Evolutionary conservation across 2,888 invertebrate species (phyloP), one percentile per base, ranked within the genome.

Genomic region (Perithous albicinctus): DNA sequence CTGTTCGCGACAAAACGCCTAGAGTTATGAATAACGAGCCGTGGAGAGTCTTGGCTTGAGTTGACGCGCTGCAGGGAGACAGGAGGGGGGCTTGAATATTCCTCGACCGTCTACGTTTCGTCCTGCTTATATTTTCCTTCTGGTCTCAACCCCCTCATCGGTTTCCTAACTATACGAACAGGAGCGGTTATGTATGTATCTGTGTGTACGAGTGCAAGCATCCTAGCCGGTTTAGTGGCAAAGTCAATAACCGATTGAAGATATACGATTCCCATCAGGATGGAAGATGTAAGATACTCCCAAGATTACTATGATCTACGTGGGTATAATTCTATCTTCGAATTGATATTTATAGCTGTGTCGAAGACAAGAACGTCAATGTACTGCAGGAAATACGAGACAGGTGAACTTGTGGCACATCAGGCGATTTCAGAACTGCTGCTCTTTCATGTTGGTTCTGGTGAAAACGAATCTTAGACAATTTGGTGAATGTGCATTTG

Each of bases 1-100:
- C 86, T 88, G 88, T 89, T 87, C 83, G 87, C 87, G 87, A 87
- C 88, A 85, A 84, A 84, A 84, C 80, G 83, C 80, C 85, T 83
- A 78, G 77, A 75, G 79, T 84, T 84, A 82, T 84, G 81, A 81
- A 78, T 82, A 78, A 78, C 81, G 81, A 84, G 76, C 78, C 81
- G 80, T 83, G 80, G 74, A 70, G 74, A 77, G 73, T 82, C 70
- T 78, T 79, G 82, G 82, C 82, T 75, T 75, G 69, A 59, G 73
- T 70, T 78, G 81, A 78, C 72, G 61, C 41, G 26, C 54, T 26
- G 77, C 66, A 46, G 51, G 12, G 59, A 35, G 29, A 41, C 64
- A n/a, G n/a, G n/a, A n/a, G 51, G 10, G 56, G 54, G 48, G 20
- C 12, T 63, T 48, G 35, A 32, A 48, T 63, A 38, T 69, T 69